Base-by-base conservation (phyloP, 2,888 invertebrate species). In the Piscicola geometra region DNA sequence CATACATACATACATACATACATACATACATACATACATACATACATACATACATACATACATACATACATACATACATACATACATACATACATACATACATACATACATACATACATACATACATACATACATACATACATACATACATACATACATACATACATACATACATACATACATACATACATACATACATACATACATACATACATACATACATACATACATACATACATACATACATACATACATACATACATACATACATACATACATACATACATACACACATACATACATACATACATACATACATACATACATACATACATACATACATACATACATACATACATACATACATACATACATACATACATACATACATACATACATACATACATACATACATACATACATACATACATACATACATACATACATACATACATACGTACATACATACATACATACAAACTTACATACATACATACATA, bases 341-440 rank as follows among this genome's bases (percentile, higher is more conserved):
- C 64, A 64, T 21, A 64, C 64, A 64, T 21, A 64, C 64, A 64
- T 21, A 64, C 15, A 71, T 3, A 18, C 1, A 28, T 15, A 30
- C 52, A 15, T 21, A 0, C 21, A 41, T 28, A 28, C 2, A 70
- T 36, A 67, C 64, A 60, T 25, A 41, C 74, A 74, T 25, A 67
- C 35, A 74, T 35, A 67, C 74, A 74, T 25, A 74, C 67, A 74
- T 25, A 67, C 36, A 74, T 35, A 74, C 74, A 74, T 15, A 67
- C 74, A 74, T 25, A 67, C 64, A 74, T 12, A 74, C 64, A 67
- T 30, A 35, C 74, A 74, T 25, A 74, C 64, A 74, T 25, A 67
- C 64, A 74, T 25, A 75, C 68, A 75, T 36, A 75, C 68, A 75
- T 21, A 70, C 69, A 75, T 35, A 52, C 68, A 75, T 41, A 69